Base-by-base conservation (phyloP, 2,113 vertebrate genomes). In the Lepisosteus osseus region DNA sequence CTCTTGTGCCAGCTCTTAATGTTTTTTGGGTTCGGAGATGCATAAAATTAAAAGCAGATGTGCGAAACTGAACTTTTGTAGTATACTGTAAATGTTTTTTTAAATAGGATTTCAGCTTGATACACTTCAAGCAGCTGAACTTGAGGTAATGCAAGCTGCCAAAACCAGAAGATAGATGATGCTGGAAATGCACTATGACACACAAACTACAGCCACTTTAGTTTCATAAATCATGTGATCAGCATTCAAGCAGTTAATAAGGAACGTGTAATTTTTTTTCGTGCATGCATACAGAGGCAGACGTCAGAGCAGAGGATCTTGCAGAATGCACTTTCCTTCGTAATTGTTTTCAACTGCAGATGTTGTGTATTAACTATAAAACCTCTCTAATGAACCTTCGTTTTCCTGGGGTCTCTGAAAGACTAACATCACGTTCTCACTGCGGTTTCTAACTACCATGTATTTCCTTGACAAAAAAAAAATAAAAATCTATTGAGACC, bases 31-130 rank as follows among this genome's bases (percentile, higher is more conserved):
- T 92, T 93, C 77, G 71, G 91, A 92, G 92, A 93, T 91, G 91
- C 84, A 51, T 79, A 78, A 88, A 92, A 97, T 95, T 91, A 92
- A 93, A 95, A 97, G 91, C 96, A 99, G 94, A 96, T 97, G 95
- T 95, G 90, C 78, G 77, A 86, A 86, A 83, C 61, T 70, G 80
- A 88, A 71, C 59, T 17, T 74, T 79, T 69, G 55, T 56, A 77
- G 73, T 55, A 66, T 83, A 87, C 80, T 89, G 80, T 90, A 89
- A 88, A 89, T 84, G 85, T 86, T 89, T 92, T 68, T 88, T 86
- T 83, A 90, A 92, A 91, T 82, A 82, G 87, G 85, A 90, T 88
- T 92, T 87, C 82, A 56, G 84, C 85, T 86, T 82, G 87, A 92
- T 88, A 86, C 90, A 87, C 82, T 88, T 92, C 90, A 94, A 94